phyloP scores from a whole-genome alignment of 2,113 vertebrate genomes.

The Chaetura pelagica region DNA sequence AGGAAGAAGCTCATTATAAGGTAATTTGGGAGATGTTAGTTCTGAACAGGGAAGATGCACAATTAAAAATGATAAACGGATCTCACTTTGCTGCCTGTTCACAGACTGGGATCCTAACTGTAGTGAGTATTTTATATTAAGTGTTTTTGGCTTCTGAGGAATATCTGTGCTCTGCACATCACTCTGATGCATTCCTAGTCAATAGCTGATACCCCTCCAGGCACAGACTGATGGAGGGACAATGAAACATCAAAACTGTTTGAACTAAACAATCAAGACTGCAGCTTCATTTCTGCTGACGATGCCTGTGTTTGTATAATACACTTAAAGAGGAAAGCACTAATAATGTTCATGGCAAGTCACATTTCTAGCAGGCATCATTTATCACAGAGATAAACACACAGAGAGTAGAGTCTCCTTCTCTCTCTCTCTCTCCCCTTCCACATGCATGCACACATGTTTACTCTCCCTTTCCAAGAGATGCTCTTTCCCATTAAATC shows the following conservation, averaged over 20 bases:
- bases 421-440: neutral
- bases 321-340: neutral
- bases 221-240: constrained; percentile 3
- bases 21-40: neutral
- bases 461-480: constrained; percentile 13
- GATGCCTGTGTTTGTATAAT: neutral
- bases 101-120: neutral
- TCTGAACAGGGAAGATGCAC: neutral
- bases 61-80: neutral
- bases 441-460: constrained; percentile 57
- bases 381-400: constrained; percentile 41
- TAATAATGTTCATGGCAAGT: neutral
- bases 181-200: neutral
- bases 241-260: constrained; percentile 42
- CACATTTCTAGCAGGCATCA: constrained; percentile 26
- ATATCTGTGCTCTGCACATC: neutral
- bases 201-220: neutral
- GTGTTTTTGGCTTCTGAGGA: constrained; percentile 32
- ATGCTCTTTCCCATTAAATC: constrained; percentile 55
- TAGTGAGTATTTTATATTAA: neutral
- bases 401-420: neutral
- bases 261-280: constrained; percentile 23
- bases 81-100: neutral
- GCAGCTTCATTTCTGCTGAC: constrained; percentile 13
- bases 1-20: neutral